Conservation (phyloP, 2,113 vertebrate species). For the Carettochelys insculpta region DNA sequence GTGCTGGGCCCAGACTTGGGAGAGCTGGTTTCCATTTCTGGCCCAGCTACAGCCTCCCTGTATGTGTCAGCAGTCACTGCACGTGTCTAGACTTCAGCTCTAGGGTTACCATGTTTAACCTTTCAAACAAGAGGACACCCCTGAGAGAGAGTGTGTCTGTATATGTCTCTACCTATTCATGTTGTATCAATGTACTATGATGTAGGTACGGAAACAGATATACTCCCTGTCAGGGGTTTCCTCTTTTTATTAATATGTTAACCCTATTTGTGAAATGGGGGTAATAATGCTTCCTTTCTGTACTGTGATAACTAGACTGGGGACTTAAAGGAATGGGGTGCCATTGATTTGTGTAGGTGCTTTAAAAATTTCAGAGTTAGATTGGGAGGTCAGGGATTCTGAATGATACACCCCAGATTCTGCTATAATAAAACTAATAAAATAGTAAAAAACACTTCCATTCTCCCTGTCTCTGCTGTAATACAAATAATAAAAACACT, state of each 20-base stretch:
- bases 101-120: too few species aligned
- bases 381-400: not conserved
- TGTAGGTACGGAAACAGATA: too few species aligned
- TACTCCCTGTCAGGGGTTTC: too few species aligned
- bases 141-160: too few species aligned
- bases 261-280: fast-evolving
- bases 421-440: not conserved
- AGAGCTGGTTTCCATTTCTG: not conserved
- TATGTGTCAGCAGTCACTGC: fast-evolving
- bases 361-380: not conserved
- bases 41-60: not conserved
- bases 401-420: not conserved
- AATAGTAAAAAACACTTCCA: too few species aligned
- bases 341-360: not conserved
- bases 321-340: fast-evolving
- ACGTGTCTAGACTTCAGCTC: fast-evolving
- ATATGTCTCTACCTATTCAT: too few species aligned
- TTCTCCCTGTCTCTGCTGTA: too few species aligned
- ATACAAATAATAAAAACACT: not conserved
- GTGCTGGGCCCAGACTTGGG: fast-evolving
- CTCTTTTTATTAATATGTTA: too few species aligned
- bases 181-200: too few species aligned
- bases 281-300: fast-evolving
- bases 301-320: fast-evolving
- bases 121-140: too few species aligned